phyloP scores from a whole-genome alignment of 2,113 vertebrate species.

The Benitochromis conjunctus region DNA sequence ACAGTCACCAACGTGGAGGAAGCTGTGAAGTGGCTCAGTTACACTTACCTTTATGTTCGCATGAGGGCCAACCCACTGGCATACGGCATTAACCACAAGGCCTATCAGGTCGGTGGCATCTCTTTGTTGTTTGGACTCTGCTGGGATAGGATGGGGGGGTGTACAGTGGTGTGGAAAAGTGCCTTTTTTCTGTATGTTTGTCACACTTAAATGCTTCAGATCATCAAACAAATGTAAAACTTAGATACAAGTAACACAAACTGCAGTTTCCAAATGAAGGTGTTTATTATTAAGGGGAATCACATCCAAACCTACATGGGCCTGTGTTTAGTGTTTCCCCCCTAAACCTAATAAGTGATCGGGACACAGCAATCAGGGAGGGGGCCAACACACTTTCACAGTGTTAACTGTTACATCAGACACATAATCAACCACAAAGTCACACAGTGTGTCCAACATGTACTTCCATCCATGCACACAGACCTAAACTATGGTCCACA shows the following conservation, averaged over 20 bases:
- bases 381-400: background rate
- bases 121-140: background rate
- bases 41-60: constrained; percentile 96
- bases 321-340: background rate
- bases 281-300: background rate
- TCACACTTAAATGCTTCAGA: background rate
- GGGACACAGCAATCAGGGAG: background rate
- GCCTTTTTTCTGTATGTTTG: background rate
- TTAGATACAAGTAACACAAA: fast-evolving
- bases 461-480: too few species aligned
- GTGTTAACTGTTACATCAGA: background rate
- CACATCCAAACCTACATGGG: background rate
- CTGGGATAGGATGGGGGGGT: fast-evolving
- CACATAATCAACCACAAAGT: too few species aligned
- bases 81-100: constrained; percentile 96
- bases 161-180: background rate
- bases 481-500: too few species aligned
- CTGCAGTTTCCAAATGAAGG: background rate
- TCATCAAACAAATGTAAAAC: background rate
- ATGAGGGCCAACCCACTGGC: constrained; percentile 98
- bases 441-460: background rate
- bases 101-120: constrained; percentile 82
- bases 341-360: background rate
- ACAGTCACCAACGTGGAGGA: constrained; percentile 97
- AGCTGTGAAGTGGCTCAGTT: constrained; percentile 98